Conservation (phyloP, 2,797 vertebrate genomes). For the Dicrostonyx torquatus region DNA sequence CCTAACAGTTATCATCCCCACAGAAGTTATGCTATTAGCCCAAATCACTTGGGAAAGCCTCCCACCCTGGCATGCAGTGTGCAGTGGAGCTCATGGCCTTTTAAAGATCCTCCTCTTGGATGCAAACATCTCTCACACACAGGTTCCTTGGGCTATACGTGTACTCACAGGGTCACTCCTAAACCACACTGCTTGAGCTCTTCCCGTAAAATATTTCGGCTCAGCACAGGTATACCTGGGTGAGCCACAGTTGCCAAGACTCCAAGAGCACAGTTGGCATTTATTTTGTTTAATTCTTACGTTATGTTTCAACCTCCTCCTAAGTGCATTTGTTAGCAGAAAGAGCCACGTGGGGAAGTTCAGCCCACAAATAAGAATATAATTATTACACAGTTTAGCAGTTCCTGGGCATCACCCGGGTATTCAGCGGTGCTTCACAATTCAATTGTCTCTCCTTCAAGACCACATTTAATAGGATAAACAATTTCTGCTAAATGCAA, state of each 20-base stretch:
- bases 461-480: slow-evolving; percentile 77
- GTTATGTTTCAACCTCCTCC: slow-evolving; percentile 50
- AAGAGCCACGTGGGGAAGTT: slow-evolving; percentile 73
- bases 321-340: slow-evolving; percentile 68
- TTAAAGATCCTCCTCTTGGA: background rate
- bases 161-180: background rate
- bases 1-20: slow-evolving; percentile 51
- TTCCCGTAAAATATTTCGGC: fast-evolving
- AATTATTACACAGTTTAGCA: slow-evolving; percentile 72
- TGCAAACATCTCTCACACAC: background rate
- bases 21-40: slow-evolving; percentile 49
- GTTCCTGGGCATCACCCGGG: slow-evolving; percentile 65
- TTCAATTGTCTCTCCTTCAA: slow-evolving; percentile 78
- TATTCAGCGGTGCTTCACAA: slow-evolving; percentile 68
- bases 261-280: slow-evolving; percentile 65
- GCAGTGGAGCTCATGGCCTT: fast-evolving
- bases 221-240: fast-evolving
- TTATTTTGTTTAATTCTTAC: slow-evolving; percentile 77
- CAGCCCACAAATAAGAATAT: slow-evolving; percentile 70
- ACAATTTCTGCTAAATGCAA: slow-evolving; percentile 79
- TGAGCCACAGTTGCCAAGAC: background rate
- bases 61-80: background rate
- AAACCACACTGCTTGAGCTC: background rate
- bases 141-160: background rate
- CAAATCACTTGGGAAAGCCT: slow-evolving; percentile 16